A percentile compares a stretch with the other conserved stretches of the same genome.
phyloP scores from a whole-genome alignment of 2,113 vertebrate genomes.

The Oryzias melastigma region DNA sequence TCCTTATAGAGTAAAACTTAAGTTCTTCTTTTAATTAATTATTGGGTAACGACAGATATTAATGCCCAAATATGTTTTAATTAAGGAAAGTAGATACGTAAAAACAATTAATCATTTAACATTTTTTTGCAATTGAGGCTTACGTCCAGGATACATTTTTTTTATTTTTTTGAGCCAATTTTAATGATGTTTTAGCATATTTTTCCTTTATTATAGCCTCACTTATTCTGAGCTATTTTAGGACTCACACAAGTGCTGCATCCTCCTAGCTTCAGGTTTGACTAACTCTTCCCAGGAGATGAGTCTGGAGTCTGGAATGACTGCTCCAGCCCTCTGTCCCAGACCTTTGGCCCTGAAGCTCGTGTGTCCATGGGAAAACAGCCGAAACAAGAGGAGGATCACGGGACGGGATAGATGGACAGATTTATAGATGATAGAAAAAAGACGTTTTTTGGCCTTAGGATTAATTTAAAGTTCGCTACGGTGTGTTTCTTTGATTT shows the following conservation, averaged over 20 bases:
- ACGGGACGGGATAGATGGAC: conserved; percentile 9
- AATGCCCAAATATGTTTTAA: no score
- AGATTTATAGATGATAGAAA: conserved; percentile 30
- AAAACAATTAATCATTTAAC: no score
- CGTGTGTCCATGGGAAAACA: conserved; percentile 45
- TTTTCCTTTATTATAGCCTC: no score
- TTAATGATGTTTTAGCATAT: no score
- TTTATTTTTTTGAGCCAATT: no score
- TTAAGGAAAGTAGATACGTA: no score
- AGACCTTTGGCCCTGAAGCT: conserved; percentile 40
- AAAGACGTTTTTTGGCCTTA: conserved; percentile 19
- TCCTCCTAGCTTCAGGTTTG: conserved; percentile 42
- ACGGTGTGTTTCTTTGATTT: background rate
- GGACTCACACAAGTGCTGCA: background rate
- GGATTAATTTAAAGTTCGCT: no score
- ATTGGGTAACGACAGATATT: no score
- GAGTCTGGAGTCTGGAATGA: conserved; percentile 27
- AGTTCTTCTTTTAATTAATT: no score
- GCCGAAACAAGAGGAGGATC: conserved; percentile 20
- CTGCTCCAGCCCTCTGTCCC: conserved; percentile 48
- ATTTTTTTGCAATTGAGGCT: no score
- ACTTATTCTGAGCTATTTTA: conserved; percentile 3
- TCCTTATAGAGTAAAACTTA: no score
- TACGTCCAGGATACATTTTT: no score
- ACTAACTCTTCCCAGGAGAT: conserved; percentile 30